phyloP scores from a whole-genome alignment of 2,113 vertebrate genomes.

The Motacilla alba region DNA sequence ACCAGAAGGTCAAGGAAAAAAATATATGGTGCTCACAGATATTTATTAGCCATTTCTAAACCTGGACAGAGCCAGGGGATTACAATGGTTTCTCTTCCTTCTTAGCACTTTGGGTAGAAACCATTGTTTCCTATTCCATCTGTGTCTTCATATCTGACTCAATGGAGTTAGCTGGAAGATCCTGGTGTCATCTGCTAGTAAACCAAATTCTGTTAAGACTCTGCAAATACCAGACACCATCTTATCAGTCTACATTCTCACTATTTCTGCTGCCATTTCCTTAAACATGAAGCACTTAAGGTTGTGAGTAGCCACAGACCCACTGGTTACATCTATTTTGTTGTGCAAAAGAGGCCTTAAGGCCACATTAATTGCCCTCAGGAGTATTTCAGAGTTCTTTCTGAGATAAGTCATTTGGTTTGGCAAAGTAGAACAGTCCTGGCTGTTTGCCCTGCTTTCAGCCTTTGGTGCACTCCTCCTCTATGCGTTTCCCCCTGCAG shows the following conservation, averaged over 20 bases:
- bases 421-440: neutral
- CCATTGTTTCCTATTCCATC: neutral
- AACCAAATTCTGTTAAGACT: neutral
- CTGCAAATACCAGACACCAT: neutral
- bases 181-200: neutral
- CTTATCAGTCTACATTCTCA: neutral
- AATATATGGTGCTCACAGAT: fast-evolving
- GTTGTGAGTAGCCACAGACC: neutral
- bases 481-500: neutral
- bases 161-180: neutral
- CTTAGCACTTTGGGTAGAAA: neutral
- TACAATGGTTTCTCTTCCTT: neutral
- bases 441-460: neutral
- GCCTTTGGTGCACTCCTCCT: neutral
- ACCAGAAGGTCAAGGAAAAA: neutral
- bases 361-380: neutral
- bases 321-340: neutral
- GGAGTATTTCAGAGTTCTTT: neutral
- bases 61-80: neutral
- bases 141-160: neutral
- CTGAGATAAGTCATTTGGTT: neutral
- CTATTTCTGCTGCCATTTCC: neutral
- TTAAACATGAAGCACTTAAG: neutral
- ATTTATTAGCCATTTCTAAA: neutral
- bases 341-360: neutral